Evolutionary conservation across 1,140 invertebrate species (phyloP), one percentile per base, ranked within the genome.

Genomic region (Spodoptera litura): DNA sequence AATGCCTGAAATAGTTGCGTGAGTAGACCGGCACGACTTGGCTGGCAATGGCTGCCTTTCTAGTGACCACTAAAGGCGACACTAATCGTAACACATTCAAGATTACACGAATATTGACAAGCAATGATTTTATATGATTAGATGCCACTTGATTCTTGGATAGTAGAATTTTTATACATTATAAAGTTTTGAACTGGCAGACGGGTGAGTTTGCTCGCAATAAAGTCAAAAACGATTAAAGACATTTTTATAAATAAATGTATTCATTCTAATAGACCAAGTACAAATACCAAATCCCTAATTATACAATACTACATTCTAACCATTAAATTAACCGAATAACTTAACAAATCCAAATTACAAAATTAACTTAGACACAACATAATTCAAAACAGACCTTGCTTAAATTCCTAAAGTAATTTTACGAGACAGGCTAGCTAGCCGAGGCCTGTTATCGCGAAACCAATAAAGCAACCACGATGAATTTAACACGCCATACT

Each of bases 1-100:
- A 53, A 80, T 76, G 72, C 56, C 62, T 75, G 55, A 56, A 68
- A 80, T 80, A 71, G 73, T 76, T 71, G 44, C 78, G 64, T 80
- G 78, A 80, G 62, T 68, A 44, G 55, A 53, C 52, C 52, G 64
- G 44, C 78, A 80, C 64, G 72, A 74, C 49, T 55, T 49, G 55
- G 35, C 49, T 62, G 49, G 62, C 51, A 35, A 44, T 44, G 38
- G 78, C 52, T 64, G 62, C 61, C 74, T 66, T 58, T 75, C 53
- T 75, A 61, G 62, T n/a, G 53, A 44, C 61, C 25, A 31, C 8
- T 55, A 72, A 71, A 52, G 51, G 68, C 49, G 74, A 56, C 52
- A 77, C 55, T 66, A 66, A 38, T 77, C 0, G 6, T 49, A 49
- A 64, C 59, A 66, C 52, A 52, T 44, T 68, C n/a, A 49, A 35